phyloP scores from a whole-genome alignment of 2,113 vertebrate species.

The Heterocephalus glaber region DNA sequence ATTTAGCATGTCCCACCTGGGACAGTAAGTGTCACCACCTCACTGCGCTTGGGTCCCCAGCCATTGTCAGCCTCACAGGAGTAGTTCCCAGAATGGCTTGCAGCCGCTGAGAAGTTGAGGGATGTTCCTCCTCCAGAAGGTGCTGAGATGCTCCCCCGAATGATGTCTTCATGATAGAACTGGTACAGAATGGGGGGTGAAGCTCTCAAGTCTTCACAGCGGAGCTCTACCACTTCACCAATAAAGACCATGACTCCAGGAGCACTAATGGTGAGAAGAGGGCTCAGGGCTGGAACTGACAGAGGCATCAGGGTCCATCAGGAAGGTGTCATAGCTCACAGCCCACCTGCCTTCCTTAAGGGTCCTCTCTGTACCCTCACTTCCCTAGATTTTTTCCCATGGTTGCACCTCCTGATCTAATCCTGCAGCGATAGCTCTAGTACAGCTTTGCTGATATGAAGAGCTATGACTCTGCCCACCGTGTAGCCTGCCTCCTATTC shows the following conservation, averaged over 20 bases:
- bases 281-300: not conserved
- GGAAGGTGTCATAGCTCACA: not conserved
- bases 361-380: not conserved
- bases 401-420: not conserved
- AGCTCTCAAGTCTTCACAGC: slow-evolving; percentile 39
- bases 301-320: not conserved
- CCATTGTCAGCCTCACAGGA: slow-evolving; percentile 45
- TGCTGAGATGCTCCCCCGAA: not conserved
- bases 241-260: not conserved
- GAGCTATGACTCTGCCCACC: not conserved
- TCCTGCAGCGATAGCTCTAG: not conserved
- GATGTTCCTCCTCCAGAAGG: not conserved
- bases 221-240: not conserved
- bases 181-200: not conserved
- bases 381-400: not conserved
- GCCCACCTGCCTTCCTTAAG: too few species aligned
- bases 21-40: not conserved
- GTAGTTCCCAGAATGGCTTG: slow-evolving; percentile 59
- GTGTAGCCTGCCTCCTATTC: not conserved
- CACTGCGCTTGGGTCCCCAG: not conserved
- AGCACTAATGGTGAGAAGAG: not conserved
- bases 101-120: slow-evolving; percentile 36
- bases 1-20: not conserved
- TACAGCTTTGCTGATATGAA: not conserved
- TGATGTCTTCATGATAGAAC: not conserved